Percentiles rank a stretch among this genome's conserved stretches.
phyloP scores from a whole-genome alignment of 2,797 vertebrate genomes.

The Pristis pectinata region DNA sequence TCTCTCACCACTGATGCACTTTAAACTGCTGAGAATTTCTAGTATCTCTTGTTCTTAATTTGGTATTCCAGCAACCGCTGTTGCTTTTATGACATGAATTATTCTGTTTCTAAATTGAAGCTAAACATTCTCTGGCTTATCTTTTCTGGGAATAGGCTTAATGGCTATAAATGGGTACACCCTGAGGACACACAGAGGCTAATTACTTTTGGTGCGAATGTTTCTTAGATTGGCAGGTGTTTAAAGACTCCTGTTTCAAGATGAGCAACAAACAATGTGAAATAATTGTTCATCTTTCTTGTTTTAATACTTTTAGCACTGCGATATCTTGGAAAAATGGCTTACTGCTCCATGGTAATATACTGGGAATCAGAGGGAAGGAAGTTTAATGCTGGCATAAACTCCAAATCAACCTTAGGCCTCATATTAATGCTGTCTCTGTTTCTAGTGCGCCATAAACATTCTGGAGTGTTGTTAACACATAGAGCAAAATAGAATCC shows the following conservation, averaged over 20 bases:
- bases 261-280: neutral
- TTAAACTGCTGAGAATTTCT: too few species aligned
- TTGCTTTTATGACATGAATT: neutral
- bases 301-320: neutral
- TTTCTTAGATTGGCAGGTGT: neutral
- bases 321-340: neutral
- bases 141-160: neutral
- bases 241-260: neutral
- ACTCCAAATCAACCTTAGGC: neutral
- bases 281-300: neutral
- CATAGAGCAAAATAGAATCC: neutral
- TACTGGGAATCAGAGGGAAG: neutral
- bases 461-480: neutral
- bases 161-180: neutral
- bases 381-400: neutral
- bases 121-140: neutral
- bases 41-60: too few species aligned
- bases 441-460: neutral
- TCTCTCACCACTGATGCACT: too few species aligned
- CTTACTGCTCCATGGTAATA: neutral
- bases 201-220: neutral
- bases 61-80: too few species aligned
- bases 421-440: neutral
- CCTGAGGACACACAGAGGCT: neutral
- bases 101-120: neutral